Percentiles rank a stretch among this genome's conserved stretches.
Conservation (phyloP, 2,113 vertebrate species). For the Aptenodytes patagonicus region DNA sequence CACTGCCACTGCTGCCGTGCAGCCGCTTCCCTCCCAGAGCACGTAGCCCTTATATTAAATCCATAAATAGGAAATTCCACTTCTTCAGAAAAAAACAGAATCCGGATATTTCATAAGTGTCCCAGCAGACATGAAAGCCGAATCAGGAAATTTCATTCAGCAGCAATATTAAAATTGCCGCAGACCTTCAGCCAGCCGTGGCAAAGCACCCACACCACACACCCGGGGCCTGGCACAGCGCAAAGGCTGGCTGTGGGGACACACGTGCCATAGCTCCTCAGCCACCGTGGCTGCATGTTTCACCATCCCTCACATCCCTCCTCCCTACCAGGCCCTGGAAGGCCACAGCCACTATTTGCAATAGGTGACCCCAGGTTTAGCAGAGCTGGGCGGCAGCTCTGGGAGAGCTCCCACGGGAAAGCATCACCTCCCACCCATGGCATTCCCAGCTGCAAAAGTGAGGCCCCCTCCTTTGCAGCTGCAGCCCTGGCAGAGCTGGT, state of each 20-base stretch:
- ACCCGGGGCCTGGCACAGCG: not conserved
- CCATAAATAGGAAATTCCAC: slow-evolving; percentile 67
- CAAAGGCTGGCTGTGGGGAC: not conserved
- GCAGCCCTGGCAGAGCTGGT: not conserved
- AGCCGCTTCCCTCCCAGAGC: not conserved
- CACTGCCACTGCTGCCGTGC: not conserved
- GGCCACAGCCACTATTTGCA: rapidly evolving
- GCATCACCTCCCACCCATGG: not conserved
- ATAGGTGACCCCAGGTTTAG: not conserved
- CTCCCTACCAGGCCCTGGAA: no score
- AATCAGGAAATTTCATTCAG: slow-evolving; percentile 59
- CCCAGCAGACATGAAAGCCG: slow-evolving; percentile 54
- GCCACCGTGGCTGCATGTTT: rapidly evolving
- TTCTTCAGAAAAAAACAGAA: slow-evolving; percentile 38
- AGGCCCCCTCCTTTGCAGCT: not conserved
- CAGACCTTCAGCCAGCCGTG: not conserved
- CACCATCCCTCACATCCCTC: rapidly evolving
- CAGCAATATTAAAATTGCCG: not conserved
- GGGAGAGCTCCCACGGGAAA: not conserved
- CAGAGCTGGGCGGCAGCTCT: not conserved
- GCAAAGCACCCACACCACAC: not conserved
- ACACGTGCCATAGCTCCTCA: not conserved
- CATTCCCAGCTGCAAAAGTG: not conserved
- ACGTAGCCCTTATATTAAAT: slow-evolving; percentile 34
- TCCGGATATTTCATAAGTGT: slow-evolving; percentile 52